Base-by-base conservation (phyloP, 2,797 vertebrate species). In the Rousettus madagascariensis region DNA sequence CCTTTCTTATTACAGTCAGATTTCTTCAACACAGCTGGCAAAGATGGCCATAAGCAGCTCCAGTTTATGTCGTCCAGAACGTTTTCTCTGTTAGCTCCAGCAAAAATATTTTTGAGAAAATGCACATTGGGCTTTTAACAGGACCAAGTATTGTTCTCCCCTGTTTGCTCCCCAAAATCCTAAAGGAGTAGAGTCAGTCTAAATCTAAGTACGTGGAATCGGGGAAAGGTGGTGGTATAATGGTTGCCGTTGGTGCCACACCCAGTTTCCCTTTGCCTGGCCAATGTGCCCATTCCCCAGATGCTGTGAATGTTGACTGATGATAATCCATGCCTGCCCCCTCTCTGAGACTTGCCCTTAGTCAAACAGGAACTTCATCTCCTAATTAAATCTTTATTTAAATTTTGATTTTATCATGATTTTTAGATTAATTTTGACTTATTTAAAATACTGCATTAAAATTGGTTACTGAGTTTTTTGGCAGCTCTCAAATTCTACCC, bases 401-500 rank as follows among this genome's bases (percentile, higher is more conserved):
- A 97, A 92, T 84, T 43, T 43, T 9, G 8, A 75, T 75, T 83
- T 68, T 26, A 22, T 38, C 41, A 49, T 49, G 24, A 69, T 6
- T 87, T 96, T 88, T 36, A 3, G 1, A 68, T 57, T 94, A 16
- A 90, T 57, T 89, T 77, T 69, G 6, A 80, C 59, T 92, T 66
- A 30, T 90, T 96, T 59, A 87, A 77, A 79, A 83, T 83, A 65
- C 66, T 28, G 15, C 26, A 53, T 79, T 95, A 84, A 85, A 51
- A 66, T 65, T 41, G 72, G 61, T 82, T 86, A 63, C 22, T 68
- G 38, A 68, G 8, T 12, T 66, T 82, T 69, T 49, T 41, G 46
- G 30, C 8, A 69, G 4, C 36, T 20, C 26, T 86, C 46, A 71
- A 63, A 46, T 55, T 51, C 82, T 82, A 77, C 74, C 49, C 41